A percentile compares a stretch with the other conserved stretches of the same genome.
Conservation (phyloP, 2,888 invertebrate species). For the Zele albiditarsus region DNA sequence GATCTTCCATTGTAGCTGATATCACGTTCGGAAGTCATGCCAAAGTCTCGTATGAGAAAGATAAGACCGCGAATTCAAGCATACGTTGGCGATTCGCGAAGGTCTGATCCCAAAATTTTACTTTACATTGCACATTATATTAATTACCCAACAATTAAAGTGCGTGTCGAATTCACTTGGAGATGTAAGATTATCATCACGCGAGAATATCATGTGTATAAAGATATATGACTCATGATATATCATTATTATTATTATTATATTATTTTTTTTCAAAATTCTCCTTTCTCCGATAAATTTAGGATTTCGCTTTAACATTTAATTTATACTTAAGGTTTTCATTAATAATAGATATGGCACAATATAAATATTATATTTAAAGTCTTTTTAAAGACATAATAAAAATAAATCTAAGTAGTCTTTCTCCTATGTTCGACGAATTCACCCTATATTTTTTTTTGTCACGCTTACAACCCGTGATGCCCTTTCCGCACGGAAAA, state of each 20-base stretch:
- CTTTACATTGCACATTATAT: slow-evolving; percentile 32
- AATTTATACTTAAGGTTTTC: slow-evolving; percentile 70
- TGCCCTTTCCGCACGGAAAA: slow-evolving; percentile 49
- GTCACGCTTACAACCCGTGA: slow-evolving; percentile 60
- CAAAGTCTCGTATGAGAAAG: not conserved
- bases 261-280: slow-evolving; percentile 61
- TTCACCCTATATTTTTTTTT: slow-evolving; percentile 54
- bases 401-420: slow-evolving; percentile 73
- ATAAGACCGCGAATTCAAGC: slow-evolving; percentile 1
- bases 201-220: not conserved
- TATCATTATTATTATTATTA: slow-evolving; percentile 6
- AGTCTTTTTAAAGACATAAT: slow-evolving; percentile 72
- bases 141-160: slow-evolving; percentile 4
- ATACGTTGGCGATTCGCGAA: not conserved
- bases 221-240: not conserved
- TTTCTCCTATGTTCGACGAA: slow-evolving; percentile 68
- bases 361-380: slow-evolving; percentile 72
- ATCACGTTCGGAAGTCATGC: not conserved
- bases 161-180: not conserved
- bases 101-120: not conserved
- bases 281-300: slow-evolving; percentile 66
- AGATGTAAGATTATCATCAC: not conserved
- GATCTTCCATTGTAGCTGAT: not conserved
- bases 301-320: slow-evolving; percentile 66
- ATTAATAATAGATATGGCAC: slow-evolving; percentile 73